Base-by-base conservation (phyloP, 2,797 vertebrate genomes). In the Parambassis ranga region DNA sequence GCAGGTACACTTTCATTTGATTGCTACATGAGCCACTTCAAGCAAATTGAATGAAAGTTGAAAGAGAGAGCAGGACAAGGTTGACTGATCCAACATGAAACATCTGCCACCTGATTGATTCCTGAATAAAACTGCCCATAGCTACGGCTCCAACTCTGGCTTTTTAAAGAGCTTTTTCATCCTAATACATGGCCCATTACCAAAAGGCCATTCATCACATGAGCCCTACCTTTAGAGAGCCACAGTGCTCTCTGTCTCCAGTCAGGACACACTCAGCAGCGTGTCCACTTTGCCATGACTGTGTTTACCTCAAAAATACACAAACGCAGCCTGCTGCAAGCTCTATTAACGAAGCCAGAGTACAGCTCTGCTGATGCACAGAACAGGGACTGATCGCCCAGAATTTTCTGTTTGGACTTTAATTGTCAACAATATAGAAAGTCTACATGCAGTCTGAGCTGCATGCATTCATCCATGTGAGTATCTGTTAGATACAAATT, bases 111-210 rank as follows among this genome's bases (percentile, higher is more conserved):
- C 71, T 88, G 86, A 90, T 67, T 84, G 75, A 83, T 89, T 88
- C 66, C 62, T 77, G 49, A 79, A 83, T 88, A 74, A 87, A 88
- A 86, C 86, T 63, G 83, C 58, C 84, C 85, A 75, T 64, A 83
- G 75, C 76, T 78, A 82, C 49, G 7, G 67, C 79, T 84, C 43
- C 3, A 79, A 51, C 75, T 81, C 9, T 8, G 70, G 82, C 75
- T 89, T 88, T 90, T 91, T 79, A 81, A 89, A 71, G 65, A 80
- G 67, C 69, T 60, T 65, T 81, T 89, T 85, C 53, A 39, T 73
- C 77, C 66, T 84, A 89, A 91, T 88, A 84, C 87, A 90, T 89
- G 86, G 82, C 79, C 86, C 85, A 89, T 90, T 90, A 91, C 78
- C 85, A 87, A 82, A 85, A 38, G 67, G 68, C 67, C 69, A 88